phyloP scores from a whole-genome alignment of 1,140 invertebrate species.

The Drosophila ficusphila region DNA sequence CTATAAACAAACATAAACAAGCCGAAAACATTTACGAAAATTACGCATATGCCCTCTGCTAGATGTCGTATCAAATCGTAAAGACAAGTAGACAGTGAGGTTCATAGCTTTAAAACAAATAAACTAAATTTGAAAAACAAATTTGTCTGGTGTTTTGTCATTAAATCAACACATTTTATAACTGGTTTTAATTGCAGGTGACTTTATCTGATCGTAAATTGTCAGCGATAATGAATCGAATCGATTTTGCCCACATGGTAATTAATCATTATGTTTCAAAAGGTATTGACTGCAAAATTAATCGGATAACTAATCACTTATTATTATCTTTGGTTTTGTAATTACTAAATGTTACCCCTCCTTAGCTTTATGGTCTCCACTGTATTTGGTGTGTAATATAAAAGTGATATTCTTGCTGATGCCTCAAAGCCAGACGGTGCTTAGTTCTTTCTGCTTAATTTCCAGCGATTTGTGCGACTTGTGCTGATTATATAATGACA shows the following conservation, averaged over 20 bases:
- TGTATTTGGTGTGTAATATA: conserved; percentile 8
- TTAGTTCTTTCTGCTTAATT: conserved; percentile 63
- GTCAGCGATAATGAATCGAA: conserved; percentile 5
- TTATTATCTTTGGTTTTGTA: neutral
- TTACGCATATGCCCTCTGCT: conserved; percentile 49
- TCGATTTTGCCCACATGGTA: neutral
- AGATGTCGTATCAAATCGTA: conserved; percentile 19
- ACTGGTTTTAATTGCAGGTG: neutral
- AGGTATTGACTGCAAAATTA: neutral
- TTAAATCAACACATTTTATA: conserved; percentile 4
- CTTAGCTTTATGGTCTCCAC: neutral
- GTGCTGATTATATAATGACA: conserved; percentile 80
- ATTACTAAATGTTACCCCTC: too few species aligned
- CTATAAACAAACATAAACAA: conserved; percentile 29
- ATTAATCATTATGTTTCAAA: conserved; percentile 17
- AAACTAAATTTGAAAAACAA: neutral
- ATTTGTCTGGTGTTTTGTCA: neutral
- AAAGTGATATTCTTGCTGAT: conserved; percentile 9
- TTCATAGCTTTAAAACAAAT: conserved; percentile 13
- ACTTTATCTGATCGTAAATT: conserved; percentile 16
- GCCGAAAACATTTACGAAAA: conserved; percentile 50
- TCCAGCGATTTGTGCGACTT: conserved; percentile 67
- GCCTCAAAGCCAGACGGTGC: conserved; percentile 4
- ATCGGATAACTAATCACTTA: neutral
- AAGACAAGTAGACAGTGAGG: conserved; percentile 25